Conservation (phyloP, 2,113 vertebrate species). For the Vidua chalybeata region DNA sequence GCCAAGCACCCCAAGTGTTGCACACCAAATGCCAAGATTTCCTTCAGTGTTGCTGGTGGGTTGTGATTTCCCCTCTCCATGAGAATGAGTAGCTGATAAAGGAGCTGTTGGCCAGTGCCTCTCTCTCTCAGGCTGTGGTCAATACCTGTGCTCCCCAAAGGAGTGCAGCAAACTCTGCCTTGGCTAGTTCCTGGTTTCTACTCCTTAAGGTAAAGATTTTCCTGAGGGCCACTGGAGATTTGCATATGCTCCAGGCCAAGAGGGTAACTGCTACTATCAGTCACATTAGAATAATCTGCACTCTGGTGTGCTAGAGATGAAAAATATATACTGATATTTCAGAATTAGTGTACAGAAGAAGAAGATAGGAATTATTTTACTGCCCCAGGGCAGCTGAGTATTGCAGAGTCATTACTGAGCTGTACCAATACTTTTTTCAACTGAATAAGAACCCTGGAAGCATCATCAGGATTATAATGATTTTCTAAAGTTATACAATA, state of each 20-base stretch:
- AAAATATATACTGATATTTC: background rate
- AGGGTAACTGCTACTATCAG: background rate
- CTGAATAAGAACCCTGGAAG: background rate
- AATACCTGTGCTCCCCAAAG: background rate
- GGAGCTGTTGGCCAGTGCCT: background rate
- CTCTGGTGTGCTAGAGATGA: background rate
- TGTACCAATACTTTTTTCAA: background rate
- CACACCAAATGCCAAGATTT: background rate
- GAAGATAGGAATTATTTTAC: background rate
- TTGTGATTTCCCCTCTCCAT: background rate
- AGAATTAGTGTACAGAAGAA: background rate
- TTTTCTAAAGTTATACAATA: background rate
- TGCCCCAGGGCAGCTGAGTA: background rate
- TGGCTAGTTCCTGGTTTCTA: background rate
- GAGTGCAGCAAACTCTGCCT: background rate
- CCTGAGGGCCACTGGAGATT: background rate
- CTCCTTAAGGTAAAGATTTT: background rate
- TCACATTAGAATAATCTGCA: background rate
- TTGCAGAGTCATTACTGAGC: background rate
- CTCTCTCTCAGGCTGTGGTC: background rate
- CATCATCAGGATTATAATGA: background rate
- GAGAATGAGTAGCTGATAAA: background rate
- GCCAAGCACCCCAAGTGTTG: background rate
- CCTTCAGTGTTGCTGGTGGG: background rate
- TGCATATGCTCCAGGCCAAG: background rate